Base-by-base conservation (phyloP, 2,797 vertebrate genomes). In the Tauraco hartlaubi region DNA sequence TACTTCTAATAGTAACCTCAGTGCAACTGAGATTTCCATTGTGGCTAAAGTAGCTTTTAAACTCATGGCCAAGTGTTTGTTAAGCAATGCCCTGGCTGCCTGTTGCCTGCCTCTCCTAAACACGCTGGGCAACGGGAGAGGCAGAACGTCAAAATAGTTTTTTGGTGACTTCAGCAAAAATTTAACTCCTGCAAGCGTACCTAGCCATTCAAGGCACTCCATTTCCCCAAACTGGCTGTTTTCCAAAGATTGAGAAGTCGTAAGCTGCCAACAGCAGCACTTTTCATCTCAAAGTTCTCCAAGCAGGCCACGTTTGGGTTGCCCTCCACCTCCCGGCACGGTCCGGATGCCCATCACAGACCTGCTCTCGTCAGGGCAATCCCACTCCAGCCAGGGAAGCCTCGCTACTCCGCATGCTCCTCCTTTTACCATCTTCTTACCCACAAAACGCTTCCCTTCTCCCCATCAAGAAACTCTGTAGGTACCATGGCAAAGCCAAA, bases 331-430 rank as follows among this genome's bases (percentile, higher is more conserved):
- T 69, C 52, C 1, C 1, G 43, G 39, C 46, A 61, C 2, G 1
- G 22, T 66, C 48, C 80, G 28, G 22, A 25, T 18, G 29, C 25
- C 51, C 10, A 3, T 20, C 6, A 46, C 25, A 79, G 35, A 58
- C 31, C 41, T 41, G 25, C 12, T 66, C 23, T 84, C 20, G 37
- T 55, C 72, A 48, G 41, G 39, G 29, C 41, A n/a, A 43, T 26
- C 29, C n/a, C 58, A 10, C 43, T 58, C 22, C 16, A 46, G 15
- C 33, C 62, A 88, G 26, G 0, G 2, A 18, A 74, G 56, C 39
- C 26, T 55, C 2, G 0, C 11, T 75, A 22, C 25, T 66, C 48
- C 0, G 0, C 54, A 37, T 2, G 2, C 9, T 44, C 16, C 26
- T 23, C 6, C 11, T 56, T 15, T 66, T 31, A n/a, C 46, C 9